Conservation (phyloP, 1,140 invertebrate species). For the Drosophila kepulauana region DNA sequence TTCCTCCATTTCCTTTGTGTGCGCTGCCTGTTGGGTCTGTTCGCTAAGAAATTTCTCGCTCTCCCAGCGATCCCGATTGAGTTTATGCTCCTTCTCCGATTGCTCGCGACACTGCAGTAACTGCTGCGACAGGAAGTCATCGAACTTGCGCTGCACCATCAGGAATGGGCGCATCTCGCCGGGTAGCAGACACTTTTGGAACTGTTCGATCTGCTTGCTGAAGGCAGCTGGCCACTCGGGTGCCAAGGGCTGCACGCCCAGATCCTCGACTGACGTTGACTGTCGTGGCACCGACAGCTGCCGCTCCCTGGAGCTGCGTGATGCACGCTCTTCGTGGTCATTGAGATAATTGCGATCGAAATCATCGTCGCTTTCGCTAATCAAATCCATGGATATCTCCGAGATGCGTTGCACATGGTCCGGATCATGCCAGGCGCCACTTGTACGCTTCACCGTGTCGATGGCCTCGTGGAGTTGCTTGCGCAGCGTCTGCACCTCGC, state of each 20-base stretch:
- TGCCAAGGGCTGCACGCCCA: slow-evolving; percentile 72
- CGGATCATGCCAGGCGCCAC: slow-evolving; percentile 72
- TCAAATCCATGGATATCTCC: slow-evolving; percentile 81
- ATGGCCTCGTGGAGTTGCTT: slow-evolving; percentile 86
- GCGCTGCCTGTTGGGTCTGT: slow-evolving; percentile 87
- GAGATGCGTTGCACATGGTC: slow-evolving; percentile 80
- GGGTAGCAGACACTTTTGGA: slow-evolving; percentile 81
- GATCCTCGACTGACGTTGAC: slow-evolving; percentile 29
- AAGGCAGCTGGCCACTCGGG: slow-evolving; percentile 76
- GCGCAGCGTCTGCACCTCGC: slow-evolving; percentile 88
- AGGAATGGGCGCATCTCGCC: slow-evolving; percentile 85
- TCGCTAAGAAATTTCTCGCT: slow-evolving; percentile 61
- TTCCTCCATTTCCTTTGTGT: slow-evolving; percentile 91
- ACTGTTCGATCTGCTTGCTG: slow-evolving; percentile 84
- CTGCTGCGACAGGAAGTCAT: slow-evolving; percentile 86
- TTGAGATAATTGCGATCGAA: slow-evolving; percentile 72
- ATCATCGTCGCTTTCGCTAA: slow-evolving; percentile 83
- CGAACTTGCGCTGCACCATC: slow-evolving; percentile 85
- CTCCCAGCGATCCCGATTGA: slow-evolving; percentile 83
- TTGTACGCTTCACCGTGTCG: slow-evolving; percentile 69
- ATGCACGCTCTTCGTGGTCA: slow-evolving; percentile 73
- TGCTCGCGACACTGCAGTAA: slow-evolving; percentile 85
- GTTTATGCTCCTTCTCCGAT: slow-evolving; percentile 85
- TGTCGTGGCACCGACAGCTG: slow-evolving; percentile 69
- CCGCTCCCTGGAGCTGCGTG: slow-evolving; percentile 75